Evolutionary conservation across 2,888 invertebrate species (phyloP).

Genomic region (Anthrax anthrax): DNA sequence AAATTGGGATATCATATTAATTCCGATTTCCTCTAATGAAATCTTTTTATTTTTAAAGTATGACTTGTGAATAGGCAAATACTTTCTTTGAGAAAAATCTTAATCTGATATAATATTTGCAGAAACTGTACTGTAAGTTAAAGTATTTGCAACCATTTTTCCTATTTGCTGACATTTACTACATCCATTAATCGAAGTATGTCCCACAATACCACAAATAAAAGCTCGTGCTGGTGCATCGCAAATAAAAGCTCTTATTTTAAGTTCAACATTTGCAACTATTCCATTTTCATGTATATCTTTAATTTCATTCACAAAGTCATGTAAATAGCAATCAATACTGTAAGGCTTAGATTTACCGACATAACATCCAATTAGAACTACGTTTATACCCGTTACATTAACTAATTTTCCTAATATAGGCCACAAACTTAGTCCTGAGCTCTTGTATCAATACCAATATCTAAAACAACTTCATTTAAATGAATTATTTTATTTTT

Average conservation of each 20-base stretch:
- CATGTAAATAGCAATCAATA: neutral
- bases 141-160: neutral
- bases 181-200: neutral
- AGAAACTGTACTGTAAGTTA: neutral
- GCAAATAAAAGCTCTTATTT: neutral
- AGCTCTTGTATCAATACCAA: neutral
- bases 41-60: neutral
- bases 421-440: neutral
- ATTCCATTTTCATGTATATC: neutral
- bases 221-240: neutral
- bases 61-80: neutral
- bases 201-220: neutral
- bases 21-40: too few species aligned
- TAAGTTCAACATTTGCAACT: too few species aligned
- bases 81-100: neutral
- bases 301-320: neutral
- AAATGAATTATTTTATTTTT: neutral
- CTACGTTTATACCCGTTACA: neutral
- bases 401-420: neutral
- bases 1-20: too few species aligned
- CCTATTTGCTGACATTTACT: neutral
- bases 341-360: neutral
- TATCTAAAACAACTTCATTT: neutral
- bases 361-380: neutral
- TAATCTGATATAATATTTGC: neutral